These are phyloP conservation scores for Micrasema minimum DNA, from an alignment of 1,140 invertebrate genomes.

Conservation along the genomic window DNA sequence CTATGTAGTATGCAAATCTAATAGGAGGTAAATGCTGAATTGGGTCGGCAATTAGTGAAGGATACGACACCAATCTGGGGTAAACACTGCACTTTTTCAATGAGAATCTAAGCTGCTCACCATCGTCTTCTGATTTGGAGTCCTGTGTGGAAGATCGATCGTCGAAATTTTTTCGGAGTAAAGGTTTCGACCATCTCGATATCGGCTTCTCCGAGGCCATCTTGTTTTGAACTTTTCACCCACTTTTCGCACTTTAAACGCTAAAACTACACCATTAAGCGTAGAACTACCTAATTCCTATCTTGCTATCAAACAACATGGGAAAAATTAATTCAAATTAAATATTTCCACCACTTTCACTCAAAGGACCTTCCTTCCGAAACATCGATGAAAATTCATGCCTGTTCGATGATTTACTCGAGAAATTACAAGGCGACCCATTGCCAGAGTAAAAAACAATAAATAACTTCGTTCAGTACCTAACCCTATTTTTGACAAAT, in stretches of 20 bases:
- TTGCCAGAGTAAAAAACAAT: too few relatives aligned
- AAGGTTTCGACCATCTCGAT: slow-evolving; percentile 67
- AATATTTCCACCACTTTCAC: slow-evolving; percentile 38
- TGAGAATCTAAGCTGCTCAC: slow-evolving; percentile 56
- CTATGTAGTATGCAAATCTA: slow-evolving; percentile 18
- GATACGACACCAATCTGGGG: not conserved
- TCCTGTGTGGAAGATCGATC: slow-evolving; percentile 58
- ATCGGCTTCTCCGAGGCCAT: slow-evolving; percentile 59
- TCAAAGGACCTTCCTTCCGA: slow-evolving; percentile 38
- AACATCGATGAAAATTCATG: slow-evolving; percentile 46
- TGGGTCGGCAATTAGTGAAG: slow-evolving; percentile 33
- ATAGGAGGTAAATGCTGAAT: slow-evolving; percentile 3
- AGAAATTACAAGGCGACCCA: not conserved
- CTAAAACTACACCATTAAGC: slow-evolving; percentile 36
- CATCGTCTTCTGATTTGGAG: slow-evolving; percentile 62
- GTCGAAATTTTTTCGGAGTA: slow-evolving; percentile 50
- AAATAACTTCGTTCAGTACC: too few relatives aligned
- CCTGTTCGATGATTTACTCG: slow-evolving; percentile 42
- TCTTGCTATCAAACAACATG: slow-evolving; percentile 30
- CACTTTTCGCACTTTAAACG: slow-evolving; percentile 35
- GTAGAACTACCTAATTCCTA: slow-evolving; percentile 34
- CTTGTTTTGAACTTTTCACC: slow-evolving; percentile 39
- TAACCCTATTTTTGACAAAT: slow-evolving; percentile 2
- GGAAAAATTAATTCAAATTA: slow-evolving; percentile 37
- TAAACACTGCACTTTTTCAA: slow-evolving; percentile 18